A percentile compares a stretch with the other conserved stretches of the same genome.
Conservation (phyloP, 2,113 vertebrate species). For the Coptodon rendalli region DNA sequence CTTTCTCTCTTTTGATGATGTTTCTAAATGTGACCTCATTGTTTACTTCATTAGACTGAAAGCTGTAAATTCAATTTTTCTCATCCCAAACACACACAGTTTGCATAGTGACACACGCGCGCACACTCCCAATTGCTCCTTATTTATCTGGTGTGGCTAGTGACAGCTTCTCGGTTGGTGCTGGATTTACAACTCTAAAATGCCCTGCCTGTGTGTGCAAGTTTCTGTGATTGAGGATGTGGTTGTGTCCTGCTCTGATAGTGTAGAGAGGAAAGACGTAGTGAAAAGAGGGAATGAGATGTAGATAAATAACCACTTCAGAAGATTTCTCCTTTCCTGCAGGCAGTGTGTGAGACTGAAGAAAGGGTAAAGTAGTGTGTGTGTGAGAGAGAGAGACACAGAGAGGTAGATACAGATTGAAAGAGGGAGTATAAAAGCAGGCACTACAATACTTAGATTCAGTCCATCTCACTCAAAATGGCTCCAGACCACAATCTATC, state of each 20-base stretch:
- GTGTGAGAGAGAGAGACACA: not conserved
- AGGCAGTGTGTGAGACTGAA: not conserved
- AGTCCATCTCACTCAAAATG: constrained; percentile 50
- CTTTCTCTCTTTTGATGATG: not conserved
- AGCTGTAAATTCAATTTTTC: constrained; percentile 12
- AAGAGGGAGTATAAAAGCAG: not conserved
- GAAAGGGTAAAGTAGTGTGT: not conserved
- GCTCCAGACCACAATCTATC: constrained; percentile 36
- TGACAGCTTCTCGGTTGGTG: constrained; percentile 32
- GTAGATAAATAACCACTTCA: constrained; percentile 48
- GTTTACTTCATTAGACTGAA: constrained; percentile 52
- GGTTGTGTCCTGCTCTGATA: constrained; percentile 22
- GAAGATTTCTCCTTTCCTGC: constrained; percentile 22
- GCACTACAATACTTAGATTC: constrained; percentile 36
- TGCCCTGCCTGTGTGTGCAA: not conserved
- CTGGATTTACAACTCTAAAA: constrained; percentile 44
- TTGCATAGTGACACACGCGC: not conserved
- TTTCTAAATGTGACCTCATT: constrained; percentile 41
- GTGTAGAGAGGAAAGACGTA: constrained; percentile 11
- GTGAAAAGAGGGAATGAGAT: constrained; percentile 45
- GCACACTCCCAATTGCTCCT: not conserved
- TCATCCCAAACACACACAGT: not conserved
- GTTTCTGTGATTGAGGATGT: constrained; percentile 1
- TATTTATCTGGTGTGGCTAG: constrained; percentile 32
- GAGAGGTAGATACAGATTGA: not conserved